Conservation (phyloP, 1,140 invertebrate species). For the Heliconius melpomene region DNA sequence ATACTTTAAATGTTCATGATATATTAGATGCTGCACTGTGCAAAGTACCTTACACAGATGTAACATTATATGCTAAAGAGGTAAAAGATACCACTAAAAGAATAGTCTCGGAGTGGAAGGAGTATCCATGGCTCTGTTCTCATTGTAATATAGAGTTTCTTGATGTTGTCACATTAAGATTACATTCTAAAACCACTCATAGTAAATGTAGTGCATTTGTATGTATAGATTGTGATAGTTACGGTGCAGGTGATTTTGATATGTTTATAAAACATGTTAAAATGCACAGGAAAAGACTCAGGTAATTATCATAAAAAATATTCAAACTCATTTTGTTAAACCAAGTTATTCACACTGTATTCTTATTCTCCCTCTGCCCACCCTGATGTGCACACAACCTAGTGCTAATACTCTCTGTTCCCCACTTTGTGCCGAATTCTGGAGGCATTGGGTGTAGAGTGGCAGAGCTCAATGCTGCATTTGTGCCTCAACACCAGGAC, state of each 20-base stretch:
- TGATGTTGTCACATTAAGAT: slow-evolving; percentile 53
- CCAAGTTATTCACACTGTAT: too few relatives aligned
- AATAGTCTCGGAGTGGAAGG: slow-evolving; percentile 54
- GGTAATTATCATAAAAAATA: slow-evolving; percentile 39
- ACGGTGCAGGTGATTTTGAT: slow-evolving; percentile 49
- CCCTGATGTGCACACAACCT: too few relatives aligned
- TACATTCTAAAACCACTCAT: slow-evolving; percentile 58
- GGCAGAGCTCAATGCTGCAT: too few relatives aligned
- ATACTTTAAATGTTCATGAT: slow-evolving; percentile 56
- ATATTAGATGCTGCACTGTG: slow-evolving; percentile 57
- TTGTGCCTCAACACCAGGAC: too few relatives aligned
- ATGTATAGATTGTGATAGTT: slow-evolving; percentile 60
- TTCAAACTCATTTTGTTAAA: not conserved
- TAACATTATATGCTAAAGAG: slow-evolving; percentile 57
- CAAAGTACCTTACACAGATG: slow-evolving; percentile 46
- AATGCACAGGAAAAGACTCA: slow-evolving; percentile 52
- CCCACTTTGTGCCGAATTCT: too few relatives aligned
- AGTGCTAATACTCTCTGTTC: too few relatives aligned
- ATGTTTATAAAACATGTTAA: slow-evolving; percentile 58
- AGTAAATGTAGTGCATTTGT: slow-evolving; percentile 61
- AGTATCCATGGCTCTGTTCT: slow-evolving; percentile 65
- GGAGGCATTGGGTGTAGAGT: too few relatives aligned
- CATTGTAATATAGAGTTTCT: slow-evolving; percentile 66
- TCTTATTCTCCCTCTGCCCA: too few relatives aligned
- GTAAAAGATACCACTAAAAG: slow-evolving; percentile 41